Evolutionary conservation across 1,140 invertebrate species (phyloP).

Genomic region (Drosophila bifasciata): DNA sequence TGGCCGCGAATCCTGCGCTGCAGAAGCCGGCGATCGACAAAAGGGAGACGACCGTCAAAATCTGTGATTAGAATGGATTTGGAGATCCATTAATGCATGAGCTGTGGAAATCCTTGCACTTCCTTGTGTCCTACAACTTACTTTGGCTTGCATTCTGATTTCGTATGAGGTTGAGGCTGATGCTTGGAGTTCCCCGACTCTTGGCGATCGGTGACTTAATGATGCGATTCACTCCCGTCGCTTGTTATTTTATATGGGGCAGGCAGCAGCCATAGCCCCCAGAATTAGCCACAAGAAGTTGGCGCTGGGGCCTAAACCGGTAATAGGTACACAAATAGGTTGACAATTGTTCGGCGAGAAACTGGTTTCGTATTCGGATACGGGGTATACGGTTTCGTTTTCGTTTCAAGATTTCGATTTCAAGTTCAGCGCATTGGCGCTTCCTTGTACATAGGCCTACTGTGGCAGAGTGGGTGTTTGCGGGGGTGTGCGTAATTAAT

Average conservation of each 20-base stretch:
- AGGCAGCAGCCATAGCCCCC: slow-evolving; percentile 25
- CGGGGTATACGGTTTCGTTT: slow-evolving; percentile 29
- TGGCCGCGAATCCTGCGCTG: slow-evolving; percentile 70
- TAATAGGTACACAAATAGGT: slow-evolving; percentile 65
- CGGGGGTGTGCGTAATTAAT: slow-evolving; percentile 43
- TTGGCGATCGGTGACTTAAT: slow-evolving; percentile 58
- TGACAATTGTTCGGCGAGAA: slow-evolving; percentile 70
- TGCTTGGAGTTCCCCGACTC: slow-evolving; percentile 31
- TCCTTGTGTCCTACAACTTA: slow-evolving; percentile 63
- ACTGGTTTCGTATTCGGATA: slow-evolving; percentile 42
- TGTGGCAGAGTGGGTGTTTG: too few species aligned
- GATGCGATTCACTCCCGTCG: slow-evolving; percentile 55
- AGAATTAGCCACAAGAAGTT: slow-evolving; percentile 64
- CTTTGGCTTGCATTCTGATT: slow-evolving; percentile 74
- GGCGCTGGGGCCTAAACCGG: slow-evolving; percentile 71
- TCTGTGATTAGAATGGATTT: slow-evolving; percentile 24
- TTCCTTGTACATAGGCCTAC: slow-evolving; percentile 76
- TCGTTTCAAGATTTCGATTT: slow-evolving; percentile 38
- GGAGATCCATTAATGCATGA: too few species aligned
- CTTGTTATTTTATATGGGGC: slow-evolving; percentile 69
- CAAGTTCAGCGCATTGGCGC: slow-evolving; percentile 60
- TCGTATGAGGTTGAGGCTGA: slow-evolving; percentile 34
- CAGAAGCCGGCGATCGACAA: slow-evolving; percentile 58
- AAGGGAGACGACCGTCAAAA: slow-evolving; percentile 52
- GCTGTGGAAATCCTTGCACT: too few species aligned